Base-by-base conservation (phyloP, 2,888 invertebrate species). In the Iphiclides podalirius region DNA sequence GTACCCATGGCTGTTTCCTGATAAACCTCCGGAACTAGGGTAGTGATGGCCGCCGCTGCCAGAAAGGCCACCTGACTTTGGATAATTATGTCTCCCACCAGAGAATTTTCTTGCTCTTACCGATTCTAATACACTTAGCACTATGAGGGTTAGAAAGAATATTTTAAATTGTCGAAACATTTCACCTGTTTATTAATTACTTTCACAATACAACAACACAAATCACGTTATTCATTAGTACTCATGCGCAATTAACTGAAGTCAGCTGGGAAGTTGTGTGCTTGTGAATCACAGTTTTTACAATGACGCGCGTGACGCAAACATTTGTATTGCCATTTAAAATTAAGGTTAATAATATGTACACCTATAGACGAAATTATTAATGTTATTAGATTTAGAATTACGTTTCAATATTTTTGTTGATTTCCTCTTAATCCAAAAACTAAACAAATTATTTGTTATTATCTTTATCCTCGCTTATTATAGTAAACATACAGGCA, bases 81-180 rank as follows among this genome's bases (percentile, higher is more conserved):
- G 65, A 53, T 66, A 64, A 14, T 54, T 55, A 52, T 64, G 64
- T 44, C 69, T 59, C 14, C 64, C 55, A 28, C 58, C 60, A 45
- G 67, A 55, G 26, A 52, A 61, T 56, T 54, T 58, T 55, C 61
- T 64, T 9, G 69, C 66, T 14, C 48, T 53, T 47, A 63, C 66
- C 6, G 68, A 62, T 33, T 64, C 61, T 12, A 63, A 58, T 40
- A 65, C 47, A 52, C 66, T 64, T 60, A 81, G 47, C 54, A 79
- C 61, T 54, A 76, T 49, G 51, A 75, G 51, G 42, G 71, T 70
- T 58, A 72, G 75, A 50, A 80, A 60, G 34, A 80, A 60, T 57
- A 64, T 66, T 61, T 67, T 71, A 37, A 57, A 45, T 47, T 49
- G 60, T 41, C 58, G 58, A 53, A 52, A 48, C 63, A 66, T 66